A percentile compares a stretch with the other conserved stretches of the same genome.
phyloP scores from a whole-genome alignment of 2,888 invertebrate genomes.

The Neria commutata region DNA sequence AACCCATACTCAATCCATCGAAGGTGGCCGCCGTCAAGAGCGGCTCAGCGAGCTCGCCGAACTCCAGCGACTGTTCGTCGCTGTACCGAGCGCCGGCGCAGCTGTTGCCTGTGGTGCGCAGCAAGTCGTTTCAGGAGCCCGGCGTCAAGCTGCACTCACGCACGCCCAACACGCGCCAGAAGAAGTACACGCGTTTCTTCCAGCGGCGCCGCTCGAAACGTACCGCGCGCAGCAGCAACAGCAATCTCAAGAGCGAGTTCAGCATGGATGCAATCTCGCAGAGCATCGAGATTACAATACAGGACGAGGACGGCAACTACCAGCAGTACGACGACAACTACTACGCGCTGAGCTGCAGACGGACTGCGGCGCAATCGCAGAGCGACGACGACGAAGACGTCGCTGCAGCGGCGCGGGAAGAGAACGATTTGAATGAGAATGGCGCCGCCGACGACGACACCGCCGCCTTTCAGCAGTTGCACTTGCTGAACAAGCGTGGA shows the following conservation, averaged over 20 bases:
- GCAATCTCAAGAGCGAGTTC: constrained; percentile 49
- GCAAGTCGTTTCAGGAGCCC: constrained; percentile 62
- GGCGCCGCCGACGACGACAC: constrained; percentile 26
- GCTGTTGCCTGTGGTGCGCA: constrained; percentile 54
- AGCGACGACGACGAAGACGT: constrained; percentile 36
- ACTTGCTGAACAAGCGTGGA: constrained; percentile 44
- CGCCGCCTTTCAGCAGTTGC: constrained; percentile 22
- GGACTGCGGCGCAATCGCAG: constrained; percentile 33
- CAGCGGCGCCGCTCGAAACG: constrained; percentile 57
- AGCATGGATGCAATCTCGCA: constrained; percentile 58
- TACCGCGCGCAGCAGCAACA: constrained; percentile 29
- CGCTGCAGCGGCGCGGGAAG: constrained; percentile 36
- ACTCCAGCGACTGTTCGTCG: constrained; percentile 55
- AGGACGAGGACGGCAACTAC: constrained; percentile 59
- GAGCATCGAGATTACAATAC: constrained; percentile 60
- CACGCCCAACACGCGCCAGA: constrained; percentile 34
- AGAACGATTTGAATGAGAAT: constrained; percentile 28
- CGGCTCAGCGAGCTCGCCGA: constrained; percentile 52
- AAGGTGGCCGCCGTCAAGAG: constrained; percentile 33
- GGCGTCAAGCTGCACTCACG: constrained; percentile 40
- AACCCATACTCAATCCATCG: constrained; percentile 44
- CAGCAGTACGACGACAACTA: constrained; percentile 57
- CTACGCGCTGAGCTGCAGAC: constrained; percentile 38
- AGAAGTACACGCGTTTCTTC: constrained; percentile 56
- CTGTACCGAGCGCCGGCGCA: constrained; percentile 45